Evolutionary conservation across 2,113 vertebrate genomes (phyloP).

Genomic region (Glareola pratincola): DNA sequence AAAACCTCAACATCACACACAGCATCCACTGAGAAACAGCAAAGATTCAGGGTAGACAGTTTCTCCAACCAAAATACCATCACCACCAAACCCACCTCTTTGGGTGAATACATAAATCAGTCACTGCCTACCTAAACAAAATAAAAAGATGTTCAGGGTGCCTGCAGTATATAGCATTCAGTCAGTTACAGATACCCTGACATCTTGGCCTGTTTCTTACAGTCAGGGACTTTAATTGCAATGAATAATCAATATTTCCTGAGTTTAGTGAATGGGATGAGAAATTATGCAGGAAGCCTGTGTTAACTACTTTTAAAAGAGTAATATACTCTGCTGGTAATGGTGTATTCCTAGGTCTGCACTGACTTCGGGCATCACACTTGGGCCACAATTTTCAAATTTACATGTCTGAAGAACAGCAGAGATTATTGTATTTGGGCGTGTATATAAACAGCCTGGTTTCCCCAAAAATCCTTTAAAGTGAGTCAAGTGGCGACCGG

Average conservation of each 20-base stretch:
- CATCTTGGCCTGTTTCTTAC: background rate
- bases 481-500: background rate
- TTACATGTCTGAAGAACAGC: background rate
- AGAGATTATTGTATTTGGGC: background rate
- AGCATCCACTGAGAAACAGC: background rate
- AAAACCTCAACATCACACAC: accelerated
- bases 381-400: background rate
- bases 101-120: background rate
- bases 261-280: background rate
- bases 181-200: background rate
- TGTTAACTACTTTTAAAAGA: background rate
- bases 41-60: background rate
- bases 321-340: background rate
- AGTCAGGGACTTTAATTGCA: background rate
- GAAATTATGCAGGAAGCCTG: background rate
- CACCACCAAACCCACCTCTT: background rate
- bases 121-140: background rate
- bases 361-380: background rate
- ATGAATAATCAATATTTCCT: background rate
- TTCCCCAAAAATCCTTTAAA: background rate
- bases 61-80: background rate
- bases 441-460: background rate
- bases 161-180: background rate
- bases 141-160: background rate
- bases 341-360: background rate